Evolutionary conservation across 1,140 invertebrate genomes (phyloP), one percentile per base, ranked within the genome.

Genomic region (Helicoverpa armigera): DNA sequence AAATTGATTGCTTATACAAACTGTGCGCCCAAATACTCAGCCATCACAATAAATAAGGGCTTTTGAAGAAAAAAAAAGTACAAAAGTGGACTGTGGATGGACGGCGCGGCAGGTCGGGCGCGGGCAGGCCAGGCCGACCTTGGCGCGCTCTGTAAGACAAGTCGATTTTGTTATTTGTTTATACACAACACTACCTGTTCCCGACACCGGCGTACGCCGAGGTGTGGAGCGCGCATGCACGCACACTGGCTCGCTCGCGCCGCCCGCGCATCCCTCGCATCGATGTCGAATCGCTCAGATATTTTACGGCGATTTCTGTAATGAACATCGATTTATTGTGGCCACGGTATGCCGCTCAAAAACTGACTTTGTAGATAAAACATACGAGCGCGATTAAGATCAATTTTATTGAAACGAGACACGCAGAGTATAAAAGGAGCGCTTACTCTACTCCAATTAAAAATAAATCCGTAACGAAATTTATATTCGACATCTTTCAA

Each of bases 1-100:
- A 95, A 94, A 95, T 95, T 95, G 93, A 95, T 95, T 95, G 93
- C 93, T 94, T 94, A 95, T 94, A 95, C 92, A 95, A 95, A 94
- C 93, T 91, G 92, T 92, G 91, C 91, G 90, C 92, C 91, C 92
- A 95, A 94, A 94, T 94, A 94, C 91, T 94, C 90, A 86, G 85
- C 89, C 90, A 94, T 94, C 91, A 91, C 89, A 91, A 94, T 94
- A 93, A 94, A 94, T 94, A 94, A 94, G 90, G 88, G 90, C 87
- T 90, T 92, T 90, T 87, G 88, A 85, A 87, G 81, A 85, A 88
- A 88, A 92, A 92, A 93, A 94, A 94, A 89, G 85, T 85, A 88
- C 87, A 90, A 88, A 91, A 87, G 79, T 86, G 85, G 87, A 87
- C 82, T 85, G 80, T 85, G 90, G 84, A 87, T 86, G 86, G 89